Conservation (phyloP, 35 echinoderm and acorn worm genomes). For the Patiria miniata region DNA sequence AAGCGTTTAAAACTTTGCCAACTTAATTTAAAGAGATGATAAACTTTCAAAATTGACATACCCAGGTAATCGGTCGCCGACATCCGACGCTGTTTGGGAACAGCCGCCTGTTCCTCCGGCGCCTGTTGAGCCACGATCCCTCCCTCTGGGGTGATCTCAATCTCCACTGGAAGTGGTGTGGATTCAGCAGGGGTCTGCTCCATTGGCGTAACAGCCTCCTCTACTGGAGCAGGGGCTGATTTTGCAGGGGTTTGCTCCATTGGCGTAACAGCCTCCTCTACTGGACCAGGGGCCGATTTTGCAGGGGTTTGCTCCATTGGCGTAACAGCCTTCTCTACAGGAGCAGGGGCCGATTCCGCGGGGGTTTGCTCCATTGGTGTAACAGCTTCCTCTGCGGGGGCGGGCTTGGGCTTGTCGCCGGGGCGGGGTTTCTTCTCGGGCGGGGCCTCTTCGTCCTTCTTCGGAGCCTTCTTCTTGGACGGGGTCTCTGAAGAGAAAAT, state of each 20-base stretch:
- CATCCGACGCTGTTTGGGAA: constrained; percentile 2
- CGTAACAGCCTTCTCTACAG: constrained; percentile 27
- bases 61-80: constrained; percentile 5
- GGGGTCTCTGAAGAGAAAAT: no score
- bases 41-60: not conserved
- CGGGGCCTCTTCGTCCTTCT: constrained; percentile 39
- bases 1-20: no score
- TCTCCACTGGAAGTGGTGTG: not conserved
- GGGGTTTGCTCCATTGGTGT: not conserved
- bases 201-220: constrained; percentile 22
- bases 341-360: not conserved
- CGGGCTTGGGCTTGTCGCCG: not conserved
- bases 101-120: not conserved
- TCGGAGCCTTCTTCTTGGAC: not conserved
- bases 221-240: not conserved
- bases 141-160: constrained; percentile 23
- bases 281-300: not conserved
- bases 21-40: no score
- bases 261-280: not conserved
- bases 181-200: constrained; percentile 18
- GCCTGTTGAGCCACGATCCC: not conserved
- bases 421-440: constrained; percentile 26
- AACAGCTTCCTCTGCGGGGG: not conserved
- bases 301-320: constrained; percentile 18
- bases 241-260: not conserved